Evolutionary conservation across 1,140 invertebrate genomes (phyloP).

Genomic region (Musca domestica): DNA sequence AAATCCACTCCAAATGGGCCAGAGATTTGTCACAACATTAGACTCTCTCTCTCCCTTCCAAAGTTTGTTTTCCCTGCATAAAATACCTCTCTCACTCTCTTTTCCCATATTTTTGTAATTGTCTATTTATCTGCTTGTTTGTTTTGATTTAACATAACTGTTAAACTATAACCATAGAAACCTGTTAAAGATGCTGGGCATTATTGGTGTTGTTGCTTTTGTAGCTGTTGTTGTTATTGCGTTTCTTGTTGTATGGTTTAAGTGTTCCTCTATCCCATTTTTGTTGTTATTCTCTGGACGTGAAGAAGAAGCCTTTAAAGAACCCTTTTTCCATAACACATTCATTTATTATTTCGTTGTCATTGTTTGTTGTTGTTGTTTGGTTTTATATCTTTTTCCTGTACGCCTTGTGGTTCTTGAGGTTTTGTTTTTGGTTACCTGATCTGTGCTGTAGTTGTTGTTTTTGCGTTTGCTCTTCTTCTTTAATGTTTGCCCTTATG

Average conservation of each 20-base stretch:
- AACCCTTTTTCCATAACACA: constrained; percentile 3
- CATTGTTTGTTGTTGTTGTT: too few species aligned
- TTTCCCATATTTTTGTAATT: neutral
- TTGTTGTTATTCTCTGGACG: too few species aligned
- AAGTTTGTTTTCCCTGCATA: too few species aligned
- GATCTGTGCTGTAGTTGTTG: too few species aligned
- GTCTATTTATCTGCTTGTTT: constrained; percentile 4
- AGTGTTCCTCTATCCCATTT: neutral
- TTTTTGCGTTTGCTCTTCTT: too few species aligned
- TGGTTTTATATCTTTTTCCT: too few species aligned
- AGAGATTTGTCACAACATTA: too few species aligned
- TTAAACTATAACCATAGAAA: neutral
- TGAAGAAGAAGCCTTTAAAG: neutral
- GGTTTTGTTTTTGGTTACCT: too few species aligned
- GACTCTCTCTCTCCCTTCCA: too few species aligned
- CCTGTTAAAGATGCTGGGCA: neutral
- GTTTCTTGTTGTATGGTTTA: neutral
- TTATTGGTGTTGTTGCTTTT: neutral
- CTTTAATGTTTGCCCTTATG: too few species aligned
- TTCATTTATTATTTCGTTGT: neutral
- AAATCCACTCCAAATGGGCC: too few species aligned
- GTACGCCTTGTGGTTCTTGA: too few species aligned
- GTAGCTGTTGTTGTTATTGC: neutral
- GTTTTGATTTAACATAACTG: constrained; percentile 17
- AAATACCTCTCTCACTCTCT: neutral